phyloP scores from a whole-genome alignment of 2,113 vertebrate genomes.

The Oxyruncus cristatus region DNA sequence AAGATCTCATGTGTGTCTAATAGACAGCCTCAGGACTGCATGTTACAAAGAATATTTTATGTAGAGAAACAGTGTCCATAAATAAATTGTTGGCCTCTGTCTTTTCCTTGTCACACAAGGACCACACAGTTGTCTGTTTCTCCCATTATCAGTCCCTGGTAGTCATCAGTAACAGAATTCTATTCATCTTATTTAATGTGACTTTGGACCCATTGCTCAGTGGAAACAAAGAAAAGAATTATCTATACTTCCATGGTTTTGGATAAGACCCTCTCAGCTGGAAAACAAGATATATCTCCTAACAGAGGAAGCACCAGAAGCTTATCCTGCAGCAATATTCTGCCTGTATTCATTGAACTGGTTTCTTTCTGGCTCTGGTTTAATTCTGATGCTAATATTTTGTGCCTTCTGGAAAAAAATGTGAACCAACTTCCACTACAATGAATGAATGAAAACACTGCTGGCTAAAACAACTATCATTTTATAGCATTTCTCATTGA shows the following conservation, averaged over 20 bases:
- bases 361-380: not conserved
- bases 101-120: not conserved
- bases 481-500: not conserved
- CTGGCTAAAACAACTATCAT: not conserved
- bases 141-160: not conserved
- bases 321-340: constrained; percentile 20
- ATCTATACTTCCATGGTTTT: constrained; percentile 6
- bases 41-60: not conserved
- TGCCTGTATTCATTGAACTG: not conserved
- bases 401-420: constrained; percentile 14
- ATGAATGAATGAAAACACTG: not conserved
- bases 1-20: not conserved
- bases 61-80: not conserved
- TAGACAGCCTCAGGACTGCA: not conserved
- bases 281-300: constrained; percentile 34
- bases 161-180: not conserved
- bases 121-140: not conserved
- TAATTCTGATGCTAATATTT: not conserved
- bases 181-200: constrained; percentile 30
- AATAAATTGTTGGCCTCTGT: not conserved
- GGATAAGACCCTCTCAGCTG: constrained; percentile 33
- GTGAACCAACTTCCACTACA: not conserved
- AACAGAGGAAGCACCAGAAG: constrained; percentile 6
- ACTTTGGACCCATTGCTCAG: not conserved
- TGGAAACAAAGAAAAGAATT: constrained; percentile 41